Conservation (phyloP, 1,140 invertebrate genomes). For the Ceratitis capitata region DNA sequence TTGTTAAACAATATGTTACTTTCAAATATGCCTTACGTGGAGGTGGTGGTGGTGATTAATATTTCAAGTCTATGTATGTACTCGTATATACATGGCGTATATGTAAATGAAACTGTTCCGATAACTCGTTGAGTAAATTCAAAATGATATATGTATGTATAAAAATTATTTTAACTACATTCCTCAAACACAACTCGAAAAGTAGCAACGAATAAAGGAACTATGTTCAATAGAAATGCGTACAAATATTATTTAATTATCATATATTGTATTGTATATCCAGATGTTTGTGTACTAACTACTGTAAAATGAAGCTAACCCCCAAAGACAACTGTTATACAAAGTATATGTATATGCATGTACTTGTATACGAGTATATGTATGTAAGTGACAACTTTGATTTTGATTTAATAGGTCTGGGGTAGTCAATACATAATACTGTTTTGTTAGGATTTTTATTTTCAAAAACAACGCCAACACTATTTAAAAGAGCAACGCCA, state of each 20-base stretch:
- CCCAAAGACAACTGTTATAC: neutral
- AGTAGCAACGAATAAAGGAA: constrained; percentile 12
- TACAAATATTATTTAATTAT: neutral
- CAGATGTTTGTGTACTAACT: neutral
- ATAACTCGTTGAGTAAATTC: neutral
- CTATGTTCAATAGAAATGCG: neutral
- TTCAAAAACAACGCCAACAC: constrained; percentile 35
- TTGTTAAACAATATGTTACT: no score
- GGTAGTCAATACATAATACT: constrained; percentile 8
- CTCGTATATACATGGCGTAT: neutral
- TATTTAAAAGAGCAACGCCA: constrained; percentile 33
- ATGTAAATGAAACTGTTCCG: neutral
- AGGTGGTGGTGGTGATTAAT: neutral
- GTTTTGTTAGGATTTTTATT: neutral
- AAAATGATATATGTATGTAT: neutral
- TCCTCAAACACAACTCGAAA: constrained; percentile 32
- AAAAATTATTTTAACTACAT: constrained; percentile 31
- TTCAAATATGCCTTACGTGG: neutral
- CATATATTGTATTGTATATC: neutral
- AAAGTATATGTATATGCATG: neutral
- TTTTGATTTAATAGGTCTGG: neutral
- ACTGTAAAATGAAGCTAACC: constrained; percentile 1
- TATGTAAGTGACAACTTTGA: neutral
- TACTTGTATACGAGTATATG: neutral
- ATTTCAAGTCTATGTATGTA: neutral